Base-by-base conservation (phyloP, 2,797 vertebrate genomes). In the Lagodon rhomboides region DNA sequence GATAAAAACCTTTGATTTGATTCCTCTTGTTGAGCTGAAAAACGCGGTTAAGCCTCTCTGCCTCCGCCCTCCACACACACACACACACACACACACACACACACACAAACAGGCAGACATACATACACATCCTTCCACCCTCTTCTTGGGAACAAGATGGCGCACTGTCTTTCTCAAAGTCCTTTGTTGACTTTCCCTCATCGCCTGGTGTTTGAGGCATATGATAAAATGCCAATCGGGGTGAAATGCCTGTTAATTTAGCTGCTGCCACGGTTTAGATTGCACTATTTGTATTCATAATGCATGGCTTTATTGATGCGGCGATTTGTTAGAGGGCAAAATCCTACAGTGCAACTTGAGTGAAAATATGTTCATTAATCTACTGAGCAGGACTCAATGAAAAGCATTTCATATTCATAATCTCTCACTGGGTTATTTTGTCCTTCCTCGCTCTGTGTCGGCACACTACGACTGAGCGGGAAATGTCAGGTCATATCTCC, bases 331-430 rank as follows among this genome's bases (percentile, higher is more conserved):
- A 89, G 91, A 91, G 93, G 92, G 89, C 89, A 91, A 92, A 92
- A 90, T 88, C 79, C 85, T 84, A 85, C 89, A 85, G 83, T 81
- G 89, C 87, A 92, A 92, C 89, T 91, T 89, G 87, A 89, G 90
- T 84, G 83, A 89, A 92, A 93, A 92, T 90, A 89, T 92, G 92
- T 92, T 91, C 90, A 93, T 93, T 92, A 93, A 93, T 94, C 91
- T 88, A 74, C 82, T 61, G 89, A 92, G 88, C 84, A 86, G 87
- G 86, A 90, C 78, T 87, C 85, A 78, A 81, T 85, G 84, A 91
- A 86, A 93, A 91, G 74, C 80, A 76, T 90, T 92, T 92, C 84
- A 90, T 92, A 92, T 92, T 92, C 89, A 92, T 91, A 89, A 93
- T 92, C 89, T 90, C 84, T 85, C 41, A 76, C 82, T 66, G 83